Conservation (phyloP, 1,140 invertebrate genomes). For the Philaenus spumarius region DNA sequence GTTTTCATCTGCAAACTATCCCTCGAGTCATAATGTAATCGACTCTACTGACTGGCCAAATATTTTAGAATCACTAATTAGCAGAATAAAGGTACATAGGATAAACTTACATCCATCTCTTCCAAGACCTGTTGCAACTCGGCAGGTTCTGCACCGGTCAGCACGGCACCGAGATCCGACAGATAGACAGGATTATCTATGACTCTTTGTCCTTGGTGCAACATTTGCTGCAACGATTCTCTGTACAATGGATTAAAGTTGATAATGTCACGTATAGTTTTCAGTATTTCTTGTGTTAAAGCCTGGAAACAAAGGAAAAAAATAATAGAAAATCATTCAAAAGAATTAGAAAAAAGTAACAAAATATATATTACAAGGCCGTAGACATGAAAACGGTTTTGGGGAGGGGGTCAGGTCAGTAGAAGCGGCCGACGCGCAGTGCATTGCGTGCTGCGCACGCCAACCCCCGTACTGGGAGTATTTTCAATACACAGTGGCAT, state of each 20-base stretch:
- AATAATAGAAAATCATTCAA: neutral
- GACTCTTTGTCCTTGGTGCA: slow-evolving; percentile 90
- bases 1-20: no score
- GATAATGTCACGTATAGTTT: slow-evolving; percentile 96
- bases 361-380: no score
- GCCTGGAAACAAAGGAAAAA: slow-evolving; percentile 50
- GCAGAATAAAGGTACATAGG: no score
- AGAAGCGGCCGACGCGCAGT: no score
- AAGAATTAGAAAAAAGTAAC: neutral
- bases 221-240: slow-evolving; percentile 86
- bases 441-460: no score
- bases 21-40: no score
- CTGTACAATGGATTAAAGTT: slow-evolving; percentile 92
- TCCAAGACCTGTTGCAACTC: slow-evolving; percentile 94
- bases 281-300: slow-evolving; percentile 93
- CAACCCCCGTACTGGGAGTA: no score
- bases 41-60: no score
- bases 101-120: slow-evolving; percentile 83
- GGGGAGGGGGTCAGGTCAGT: no score
- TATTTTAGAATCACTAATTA: no score
- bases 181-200: slow-evolving; percentile 99
- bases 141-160: slow-evolving; percentile 85
- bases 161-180: slow-evolving; percentile 90
- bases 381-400: no score
- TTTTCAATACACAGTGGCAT: no score